phyloP scores from a whole-genome alignment of 2,113 vertebrate species.

The Ivindomyrus marchei region DNA sequence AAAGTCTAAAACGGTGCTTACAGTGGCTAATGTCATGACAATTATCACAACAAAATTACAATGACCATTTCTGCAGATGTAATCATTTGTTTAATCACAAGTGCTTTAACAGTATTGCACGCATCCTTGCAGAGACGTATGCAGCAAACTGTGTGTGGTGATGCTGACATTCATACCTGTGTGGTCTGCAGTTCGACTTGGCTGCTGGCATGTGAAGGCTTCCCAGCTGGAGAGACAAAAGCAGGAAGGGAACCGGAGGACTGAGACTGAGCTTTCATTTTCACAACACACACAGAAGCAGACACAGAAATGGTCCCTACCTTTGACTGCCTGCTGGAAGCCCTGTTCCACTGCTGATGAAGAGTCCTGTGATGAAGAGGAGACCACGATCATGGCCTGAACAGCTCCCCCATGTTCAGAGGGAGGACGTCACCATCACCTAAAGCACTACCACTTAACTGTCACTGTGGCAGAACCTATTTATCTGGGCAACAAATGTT shows the following conservation, averaged over 20 bases:
- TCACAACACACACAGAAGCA: not conserved
- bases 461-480: not conserved
- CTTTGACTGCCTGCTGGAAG: constrained; percentile 64
- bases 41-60: not conserved
- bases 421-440: not conserved
- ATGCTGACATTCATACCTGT: constrained; percentile 39
- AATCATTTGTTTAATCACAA: not conserved
- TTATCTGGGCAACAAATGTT: not conserved
- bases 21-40: not conserved
- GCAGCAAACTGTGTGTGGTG: not conserved
- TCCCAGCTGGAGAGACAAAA: constrained; percentile 37
- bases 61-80: not conserved
- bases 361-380: constrained; percentile 47
- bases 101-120: not conserved
- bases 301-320: not conserved
- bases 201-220: constrained; percentile 33
- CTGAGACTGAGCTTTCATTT: not conserved
- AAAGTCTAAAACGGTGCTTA: not conserved
- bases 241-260: not conserved
- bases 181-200: constrained; percentile 36
- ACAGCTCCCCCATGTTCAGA: not conserved
- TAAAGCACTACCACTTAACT: not conserved
- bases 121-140: not conserved
- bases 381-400: not conserved
- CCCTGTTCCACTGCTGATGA: constrained; percentile 62